Conservation (phyloP, 2,888 invertebrate species). For the Cremastinae sp. region DNA sequence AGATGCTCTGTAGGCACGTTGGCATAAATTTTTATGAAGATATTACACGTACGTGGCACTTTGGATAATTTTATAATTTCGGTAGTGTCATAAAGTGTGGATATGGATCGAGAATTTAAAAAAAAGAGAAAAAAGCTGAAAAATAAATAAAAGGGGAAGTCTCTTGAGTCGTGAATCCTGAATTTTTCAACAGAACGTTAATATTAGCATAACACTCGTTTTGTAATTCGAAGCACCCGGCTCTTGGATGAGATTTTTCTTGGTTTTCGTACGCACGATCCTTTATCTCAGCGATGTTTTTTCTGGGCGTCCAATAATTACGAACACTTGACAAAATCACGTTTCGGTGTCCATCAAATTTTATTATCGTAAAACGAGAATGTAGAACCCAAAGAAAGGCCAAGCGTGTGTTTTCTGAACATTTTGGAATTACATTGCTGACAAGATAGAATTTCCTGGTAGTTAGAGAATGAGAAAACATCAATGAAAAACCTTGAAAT, state of each 20-base stretch:
- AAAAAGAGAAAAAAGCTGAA: neutral
- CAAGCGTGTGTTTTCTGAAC: too few species aligned
- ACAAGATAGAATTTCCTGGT: too few species aligned
- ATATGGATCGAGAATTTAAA: neutral
- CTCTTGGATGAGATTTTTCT: neutral
- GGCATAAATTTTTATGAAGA: constrained; percentile 29
- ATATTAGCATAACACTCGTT: constrained; percentile 47
- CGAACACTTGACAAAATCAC: neutral
- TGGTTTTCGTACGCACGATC: neutral
- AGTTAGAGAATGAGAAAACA: too few species aligned
- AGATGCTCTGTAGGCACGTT: neutral
- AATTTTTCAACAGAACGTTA: constrained; percentile 42
- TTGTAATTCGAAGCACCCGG: constrained; percentile 15
- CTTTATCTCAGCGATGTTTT: constrained; percentile 1
- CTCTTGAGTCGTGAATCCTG: constrained; percentile 24
- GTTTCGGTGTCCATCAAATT: constrained; percentile 2
- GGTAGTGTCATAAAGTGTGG: constrained; percentile 21
- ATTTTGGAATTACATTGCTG: too few species aligned
- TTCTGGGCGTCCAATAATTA: neutral
- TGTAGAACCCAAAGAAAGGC: too few species aligned
- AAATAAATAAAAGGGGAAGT: constrained; percentile 25
- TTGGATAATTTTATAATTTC: constrained; percentile 30
- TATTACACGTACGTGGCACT: constrained; percentile 5
- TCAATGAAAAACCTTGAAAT: too few species aligned
- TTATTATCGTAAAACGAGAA: neutral